Percentiles rank a stretch among this genome's conserved stretches.
phyloP scores from a whole-genome alignment of 2,797 vertebrate genomes.

The Eleutherodactylus coqui region DNA sequence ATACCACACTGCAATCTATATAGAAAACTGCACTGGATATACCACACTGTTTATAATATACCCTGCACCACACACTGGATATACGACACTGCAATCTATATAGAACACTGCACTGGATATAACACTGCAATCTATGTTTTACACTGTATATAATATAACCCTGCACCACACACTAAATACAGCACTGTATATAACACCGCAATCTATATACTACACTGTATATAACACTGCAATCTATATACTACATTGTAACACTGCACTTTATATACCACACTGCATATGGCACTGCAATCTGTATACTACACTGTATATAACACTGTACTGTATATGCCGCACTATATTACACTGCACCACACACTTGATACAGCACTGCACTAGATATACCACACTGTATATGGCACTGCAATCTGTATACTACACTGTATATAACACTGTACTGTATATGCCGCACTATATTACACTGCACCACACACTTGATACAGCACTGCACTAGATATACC shows the following conservation, averaged over 20 bases:
- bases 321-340: not conserved
- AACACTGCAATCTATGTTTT: not conserved
- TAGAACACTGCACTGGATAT: not conserved
- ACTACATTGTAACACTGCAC: not conserved
- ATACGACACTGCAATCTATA: not conserved
- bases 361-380: not conserved
- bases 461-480: not conserved
- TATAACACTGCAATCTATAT: not conserved
- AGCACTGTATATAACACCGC: not conserved
- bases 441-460: not conserved
- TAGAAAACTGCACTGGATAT: too few relatives aligned
- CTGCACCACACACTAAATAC: not conserved
- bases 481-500: not conserved
- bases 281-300: not conserved
- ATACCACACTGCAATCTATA: not conserved
- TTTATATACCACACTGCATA: not conserved
- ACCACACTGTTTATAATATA: not conserved
- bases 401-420: not conserved
- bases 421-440: not conserved
- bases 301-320: not conserved
- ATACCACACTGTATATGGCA: not conserved
- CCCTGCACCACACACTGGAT: too few relatives aligned
- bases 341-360: not conserved
- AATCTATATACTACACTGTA: not conserved
- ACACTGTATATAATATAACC: not conserved